Evolutionary conservation across 2,888 invertebrate genomes (phyloP), one percentile per base, ranked within the genome.

Genomic region (Drosophila dives): DNA sequence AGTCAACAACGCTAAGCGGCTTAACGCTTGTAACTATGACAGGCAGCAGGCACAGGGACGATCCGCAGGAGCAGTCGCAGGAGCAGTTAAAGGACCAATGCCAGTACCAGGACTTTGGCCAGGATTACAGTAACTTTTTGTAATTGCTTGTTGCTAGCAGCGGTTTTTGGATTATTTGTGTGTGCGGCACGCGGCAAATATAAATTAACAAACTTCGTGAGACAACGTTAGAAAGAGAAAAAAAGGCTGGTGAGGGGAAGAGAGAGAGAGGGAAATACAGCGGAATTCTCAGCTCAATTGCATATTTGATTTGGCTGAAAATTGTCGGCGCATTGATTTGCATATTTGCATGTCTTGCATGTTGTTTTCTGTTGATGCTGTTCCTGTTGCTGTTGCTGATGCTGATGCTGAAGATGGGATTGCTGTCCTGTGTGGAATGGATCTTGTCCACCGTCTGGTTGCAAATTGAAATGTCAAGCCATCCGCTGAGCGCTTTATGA

Each of bases 1-100:
- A 91, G 91, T 91, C 92, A 91, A 92, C 92, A 92, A 86, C 85
- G 84, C 84, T 92, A 91, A 91, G 91, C 91, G 83, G 91, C 90
- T 91, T 91, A 91, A 74, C 83, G 89, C 90, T 89, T 91, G 91
- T 91, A 84, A 86, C 77, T 80, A 75, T 81, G 86, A 81, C 79
- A 75, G 83, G 66, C 64, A 77, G 75, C 86, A 77, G 78, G 54
- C 65, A 26, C 49, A 54, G 69, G 42, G 6, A 62, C 23, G 23
- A 23, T 1, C 0, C 7, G 20, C 17, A 38, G 38, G 1, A 64
- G 32, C 38, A 56, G 63, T 0, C 11, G 17, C 15, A 42, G 45
- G 6, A 62, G 42, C 56, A 65, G 45, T 8, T 23, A 45, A 59
- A 45, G 54, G 7, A 56, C 34, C 69, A 65, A 72, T 56, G 72